A percentile compares a stretch with the other conserved stretches of the same genome.
Evolutionary conservation across 2,888 invertebrate species (phyloP).

Genomic region (Apodemia zela): DNA sequence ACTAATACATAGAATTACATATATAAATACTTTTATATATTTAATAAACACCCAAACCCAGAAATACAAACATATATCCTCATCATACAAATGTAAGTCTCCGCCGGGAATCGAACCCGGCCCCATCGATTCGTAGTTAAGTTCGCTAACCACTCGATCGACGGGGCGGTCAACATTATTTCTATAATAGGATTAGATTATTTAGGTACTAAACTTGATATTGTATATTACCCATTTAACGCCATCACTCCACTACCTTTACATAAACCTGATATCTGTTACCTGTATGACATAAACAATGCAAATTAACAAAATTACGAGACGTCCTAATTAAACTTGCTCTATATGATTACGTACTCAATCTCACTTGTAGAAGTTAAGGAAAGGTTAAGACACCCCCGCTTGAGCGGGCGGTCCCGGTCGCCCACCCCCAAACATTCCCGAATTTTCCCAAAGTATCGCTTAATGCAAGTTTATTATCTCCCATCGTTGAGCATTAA

Average conservation of each 20-base stretch:
- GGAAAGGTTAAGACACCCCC: constrained; percentile 66
- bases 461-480: constrained; percentile 76
- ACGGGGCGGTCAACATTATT: no score
- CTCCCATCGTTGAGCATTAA: constrained; percentile 63
- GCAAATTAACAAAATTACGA: constrained; percentile 61
- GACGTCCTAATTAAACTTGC: constrained; percentile 71
- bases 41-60: no score
- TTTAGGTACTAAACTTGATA: no score
- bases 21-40: no score
- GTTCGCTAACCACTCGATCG: no score
- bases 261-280: not conserved
- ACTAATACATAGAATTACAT: no score
- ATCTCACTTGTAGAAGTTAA: constrained; percentile 74
- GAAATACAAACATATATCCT: no score
- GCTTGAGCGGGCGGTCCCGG: constrained; percentile 27
- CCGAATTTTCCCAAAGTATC: constrained; percentile 74
- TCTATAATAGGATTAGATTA: no score
- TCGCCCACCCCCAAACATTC: constrained; percentile 47
- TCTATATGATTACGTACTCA: constrained; percentile 75
- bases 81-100: no score
- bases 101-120: no score
- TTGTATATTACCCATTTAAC: no score
- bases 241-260: not conserved
- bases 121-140: no score
- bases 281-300: constrained; percentile 56